Conservation (phyloP, 2,797 vertebrate genomes). For the Hybognathus amarus region DNA sequence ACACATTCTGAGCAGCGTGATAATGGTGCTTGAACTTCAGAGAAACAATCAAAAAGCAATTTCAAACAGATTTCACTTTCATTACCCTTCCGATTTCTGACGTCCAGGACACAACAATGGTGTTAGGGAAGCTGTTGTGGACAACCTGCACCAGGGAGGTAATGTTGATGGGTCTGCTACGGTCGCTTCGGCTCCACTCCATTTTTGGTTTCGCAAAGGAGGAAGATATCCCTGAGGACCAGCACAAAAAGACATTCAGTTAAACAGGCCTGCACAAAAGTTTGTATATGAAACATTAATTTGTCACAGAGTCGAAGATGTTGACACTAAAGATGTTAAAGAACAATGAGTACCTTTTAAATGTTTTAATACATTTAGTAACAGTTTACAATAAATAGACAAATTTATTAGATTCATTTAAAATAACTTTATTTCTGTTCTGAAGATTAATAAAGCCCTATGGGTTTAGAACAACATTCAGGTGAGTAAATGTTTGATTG, state of each 20-base stretch:
- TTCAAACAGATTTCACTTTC: slow-evolving; percentile 4
- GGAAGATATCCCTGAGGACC: slow-evolving; percentile 92
- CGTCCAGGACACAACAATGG: slow-evolving; percentile 98
- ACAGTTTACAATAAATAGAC: too few species aligned
- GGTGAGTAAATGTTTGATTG: not conserved
- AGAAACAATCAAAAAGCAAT: not conserved
- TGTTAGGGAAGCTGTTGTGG: slow-evolving; percentile 97
- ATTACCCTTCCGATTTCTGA: slow-evolving; percentile 94
- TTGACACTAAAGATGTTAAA: too few species aligned
- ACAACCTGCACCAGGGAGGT: slow-evolving; percentile 96
- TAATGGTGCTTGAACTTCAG: not conserved
- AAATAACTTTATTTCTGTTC: not conserved
- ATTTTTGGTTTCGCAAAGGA: slow-evolving; percentile 99
- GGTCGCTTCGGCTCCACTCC: slow-evolving; percentile 99
- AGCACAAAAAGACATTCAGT: not conserved
- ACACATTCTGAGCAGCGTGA: not conserved
- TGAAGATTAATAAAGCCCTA: not conserved
- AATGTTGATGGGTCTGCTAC: slow-evolving; percentile 98
- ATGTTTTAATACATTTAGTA: too few species aligned
- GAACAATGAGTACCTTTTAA: too few species aligned
- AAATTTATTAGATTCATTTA: too few species aligned
- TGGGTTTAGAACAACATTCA: not conserved
- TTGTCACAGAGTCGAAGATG: not conserved
- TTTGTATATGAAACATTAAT: not conserved
- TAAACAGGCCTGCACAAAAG: not conserved